A percentile compares a stretch with the other conserved stretches of the same genome.
These are phyloP conservation scores for Drosophila paulistorum DNA, from an alignment of 1,140 invertebrate species.

Conservation along the genomic window DNA sequence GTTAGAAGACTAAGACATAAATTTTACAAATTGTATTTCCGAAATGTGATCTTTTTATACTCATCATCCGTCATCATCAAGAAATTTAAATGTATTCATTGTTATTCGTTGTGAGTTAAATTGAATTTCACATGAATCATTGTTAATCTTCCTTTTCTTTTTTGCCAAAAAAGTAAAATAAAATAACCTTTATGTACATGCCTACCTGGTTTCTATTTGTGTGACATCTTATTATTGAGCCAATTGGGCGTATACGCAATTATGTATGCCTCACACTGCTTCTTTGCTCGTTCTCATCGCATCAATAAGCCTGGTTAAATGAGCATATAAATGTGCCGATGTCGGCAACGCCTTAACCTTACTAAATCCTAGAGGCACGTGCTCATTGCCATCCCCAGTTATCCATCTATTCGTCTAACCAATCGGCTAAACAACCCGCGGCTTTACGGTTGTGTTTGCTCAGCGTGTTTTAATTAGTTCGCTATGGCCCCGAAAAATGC, in stretches of 20 bases:
- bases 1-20: neutral
- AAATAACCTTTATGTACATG: slow-evolving; percentile 18
- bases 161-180: neutral
- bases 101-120: slow-evolving; percentile 35
- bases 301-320: slow-evolving; percentile 66
- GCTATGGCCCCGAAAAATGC: slow-evolving; percentile 24
- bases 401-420: neutral
- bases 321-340: slow-evolving; percentile 48
- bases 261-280: slow-evolving; percentile 41
- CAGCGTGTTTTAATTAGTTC: slow-evolving; percentile 76
- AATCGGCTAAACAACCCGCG: neutral
- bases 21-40: slow-evolving; percentile 15
- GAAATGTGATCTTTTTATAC: neutral
- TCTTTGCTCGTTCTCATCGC: slow-evolving; percentile 16
- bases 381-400: slow-evolving; percentile 39
- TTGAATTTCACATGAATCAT: slow-evolving; percentile 47
- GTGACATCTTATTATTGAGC: slow-evolving; percentile 42
- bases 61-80: slow-evolving; percentile 33
- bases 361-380: slow-evolving; percentile 67
- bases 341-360: slow-evolving; percentile 40
- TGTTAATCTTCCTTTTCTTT: slow-evolving; percentile 21
- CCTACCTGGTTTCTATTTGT: slow-evolving; percentile 7
- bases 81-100: slow-evolving; percentile 31
- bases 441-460: slow-evolving; percentile 55
- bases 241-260: slow-evolving; percentile 22